phyloP scores from a whole-genome alignment of 2,888 invertebrate species.

The Tetragnatha montana region DNA sequence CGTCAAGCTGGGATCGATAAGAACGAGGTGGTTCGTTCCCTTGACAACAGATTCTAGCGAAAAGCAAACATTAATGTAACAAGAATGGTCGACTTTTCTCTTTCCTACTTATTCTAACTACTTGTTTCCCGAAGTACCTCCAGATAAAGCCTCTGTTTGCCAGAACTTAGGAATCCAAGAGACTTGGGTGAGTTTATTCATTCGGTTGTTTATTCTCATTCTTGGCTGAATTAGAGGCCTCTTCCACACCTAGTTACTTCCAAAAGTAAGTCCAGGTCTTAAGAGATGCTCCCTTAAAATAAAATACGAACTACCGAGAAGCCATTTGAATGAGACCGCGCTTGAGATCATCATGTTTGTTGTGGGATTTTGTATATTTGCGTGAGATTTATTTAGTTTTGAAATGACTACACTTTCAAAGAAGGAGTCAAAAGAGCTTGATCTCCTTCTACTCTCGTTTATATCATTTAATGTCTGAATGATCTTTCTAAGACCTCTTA shows the following conservation, averaged over 20 bases:
- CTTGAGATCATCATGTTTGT: too few species aligned
- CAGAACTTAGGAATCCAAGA: slow-evolving; percentile 33
- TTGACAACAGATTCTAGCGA: slow-evolving; percentile 64
- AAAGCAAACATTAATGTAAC: slow-evolving; percentile 71
- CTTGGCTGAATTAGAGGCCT: neutral
- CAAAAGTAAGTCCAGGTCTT: neutral
- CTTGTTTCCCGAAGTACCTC: slow-evolving; percentile 61
- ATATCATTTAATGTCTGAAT: too few species aligned
- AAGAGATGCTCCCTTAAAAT: too few species aligned
- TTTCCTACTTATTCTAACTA: slow-evolving; percentile 60
- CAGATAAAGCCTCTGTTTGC: slow-evolving; percentile 51
- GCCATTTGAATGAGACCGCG: too few species aligned
- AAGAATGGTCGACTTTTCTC: slow-evolving; percentile 61
- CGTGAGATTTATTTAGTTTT: too few species aligned
- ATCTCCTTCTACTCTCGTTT: too few species aligned
- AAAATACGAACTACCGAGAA: too few species aligned
- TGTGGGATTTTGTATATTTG: too few species aligned
- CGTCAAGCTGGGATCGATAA: slow-evolving; percentile 63
- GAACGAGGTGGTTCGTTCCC: slow-evolving; percentile 64
- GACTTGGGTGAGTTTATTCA: slow-evolving; percentile 52
- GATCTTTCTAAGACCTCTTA: too few species aligned
- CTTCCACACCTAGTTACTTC: neutral
- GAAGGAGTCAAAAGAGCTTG: too few species aligned
- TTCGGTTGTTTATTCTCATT: slow-evolving; percentile 37
- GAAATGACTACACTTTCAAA: too few species aligned